Evolutionary conservation across 2,888 invertebrate species (phyloP), one percentile per base, ranked within the genome.

Genomic region (Chloroclysta siterata): DNA sequence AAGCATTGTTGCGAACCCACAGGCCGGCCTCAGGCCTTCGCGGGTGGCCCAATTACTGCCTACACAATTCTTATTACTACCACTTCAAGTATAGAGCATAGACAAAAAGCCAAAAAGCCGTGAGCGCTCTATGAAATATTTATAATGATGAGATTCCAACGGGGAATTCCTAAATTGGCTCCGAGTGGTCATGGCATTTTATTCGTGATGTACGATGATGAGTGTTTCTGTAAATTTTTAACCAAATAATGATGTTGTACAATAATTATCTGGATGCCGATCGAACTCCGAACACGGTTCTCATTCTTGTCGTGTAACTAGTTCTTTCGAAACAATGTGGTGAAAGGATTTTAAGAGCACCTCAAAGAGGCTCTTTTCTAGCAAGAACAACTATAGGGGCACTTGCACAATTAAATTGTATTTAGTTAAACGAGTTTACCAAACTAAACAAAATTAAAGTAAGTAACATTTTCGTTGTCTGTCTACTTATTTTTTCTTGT

Each of bases 31-130:
- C 72, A 72, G 72, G 73, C 67, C 80, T 72, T 64, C 79, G 76
- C 75, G 83, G 86, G 87, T 87, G 87, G 87, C 87, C 79, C 81
- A 82, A 85, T 85, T 82, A 85, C 81, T 78, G 46, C 28, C 36
- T 79, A 74, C 77, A 78, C 75, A 78, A 82, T 78, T 78, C 80
- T 84, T 83, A 87, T 86, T 86, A 86, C 84, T 78, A 82, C 80
- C 75, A 81, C 76, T 84, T 85, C 79, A 82, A 81, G 79, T 83
- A 83, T 22, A 22, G 82, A 83, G 36, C 53, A 54, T 75, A 77
- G 74, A 82, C 76, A 83, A 83, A 84, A 83, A 63, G 77, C 67
- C 64, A 71, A 72, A 74, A 69, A 81, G 74, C 76, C 72, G 74
- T 73, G 70, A 71, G 77, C 72, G 48, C 50, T 56, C 55, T 80